phyloP scores from a whole-genome alignment of 1,140 invertebrate genomes.

The Sminthurinus signatus region DNA sequence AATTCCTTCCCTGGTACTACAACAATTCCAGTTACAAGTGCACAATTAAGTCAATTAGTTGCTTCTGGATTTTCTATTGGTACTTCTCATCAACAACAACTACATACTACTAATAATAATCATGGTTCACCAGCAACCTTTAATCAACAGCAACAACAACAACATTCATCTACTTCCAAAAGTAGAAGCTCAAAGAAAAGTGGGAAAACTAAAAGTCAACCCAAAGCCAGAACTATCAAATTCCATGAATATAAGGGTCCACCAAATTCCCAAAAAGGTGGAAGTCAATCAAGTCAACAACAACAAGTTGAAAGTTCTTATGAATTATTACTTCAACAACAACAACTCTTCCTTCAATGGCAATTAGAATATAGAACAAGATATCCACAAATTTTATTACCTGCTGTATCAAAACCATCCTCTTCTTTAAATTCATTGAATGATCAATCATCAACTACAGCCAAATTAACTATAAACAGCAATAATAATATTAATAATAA shows the following conservation, averaged over 20 bases:
- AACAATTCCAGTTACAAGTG: slow-evolving; percentile 20
- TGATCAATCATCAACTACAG: too few relatives aligned
- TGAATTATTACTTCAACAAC: slow-evolving; percentile 84
- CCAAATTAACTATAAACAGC: too few relatives aligned
- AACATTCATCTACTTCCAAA: slow-evolving; percentile 24
- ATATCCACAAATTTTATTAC: slow-evolving; percentile 70
- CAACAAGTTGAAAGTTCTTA: slow-evolving; percentile 71
- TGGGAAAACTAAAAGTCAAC: slow-evolving; percentile 66
- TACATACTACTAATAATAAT: slow-evolving; percentile 5
- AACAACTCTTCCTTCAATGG: slow-evolving; percentile 84
- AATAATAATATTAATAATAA: too few relatives aligned
- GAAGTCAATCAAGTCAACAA: slow-evolving; percentile 25
- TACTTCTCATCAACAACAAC: neutral
- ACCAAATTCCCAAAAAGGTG: slow-evolving; percentile 72
- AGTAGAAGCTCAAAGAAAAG: slow-evolving; percentile 34
- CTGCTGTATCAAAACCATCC: slow-evolving; percentile 52
- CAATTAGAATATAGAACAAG: slow-evolving; percentile 58
- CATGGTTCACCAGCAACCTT: slow-evolving; percentile 4
- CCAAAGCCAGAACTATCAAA: slow-evolving; percentile 87
- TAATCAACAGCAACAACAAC: slow-evolving; percentile 27
- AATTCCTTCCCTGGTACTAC: neutral
- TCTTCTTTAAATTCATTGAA: slow-evolving; percentile 14
- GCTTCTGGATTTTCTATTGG: neutral
- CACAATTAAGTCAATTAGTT: slow-evolving; percentile 13
- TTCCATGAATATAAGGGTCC: slow-evolving; percentile 98